Conservation (phyloP, 1,140 invertebrate genomes). For the Cherax quadricarinatus region DNA sequence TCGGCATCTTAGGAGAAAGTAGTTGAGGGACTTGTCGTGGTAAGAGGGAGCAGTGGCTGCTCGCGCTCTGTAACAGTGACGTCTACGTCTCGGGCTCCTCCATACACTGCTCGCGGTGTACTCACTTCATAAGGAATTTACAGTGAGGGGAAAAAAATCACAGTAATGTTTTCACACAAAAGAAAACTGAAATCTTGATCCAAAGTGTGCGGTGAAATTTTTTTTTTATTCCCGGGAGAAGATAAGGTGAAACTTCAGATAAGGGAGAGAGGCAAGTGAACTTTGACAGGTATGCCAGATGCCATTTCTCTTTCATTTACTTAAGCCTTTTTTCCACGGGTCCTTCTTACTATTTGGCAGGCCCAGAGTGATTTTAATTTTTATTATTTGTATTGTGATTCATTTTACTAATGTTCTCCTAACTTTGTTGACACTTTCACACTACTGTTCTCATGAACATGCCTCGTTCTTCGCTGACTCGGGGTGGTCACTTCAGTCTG, state of each 20-base stretch:
- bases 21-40: slow-evolving; percentile 26
- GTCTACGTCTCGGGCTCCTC: too few relatives aligned
- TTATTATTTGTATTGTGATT: too few relatives aligned
- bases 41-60: background rate
- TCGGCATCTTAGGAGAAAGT: slow-evolving; percentile 48
- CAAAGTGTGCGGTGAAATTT: background rate
- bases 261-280: background rate
- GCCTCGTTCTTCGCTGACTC: too few relatives aligned
- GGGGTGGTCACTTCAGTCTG: too few relatives aligned
- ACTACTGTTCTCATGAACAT: too few relatives aligned
- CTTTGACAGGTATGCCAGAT: background rate
- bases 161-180: slow-evolving; percentile 31
- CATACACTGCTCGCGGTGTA: background rate
- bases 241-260: background rate
- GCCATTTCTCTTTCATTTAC: slow-evolving; percentile 8
- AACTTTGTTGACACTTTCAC: too few relatives aligned
- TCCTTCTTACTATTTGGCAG: too few relatives aligned
- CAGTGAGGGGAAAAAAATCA: background rate
- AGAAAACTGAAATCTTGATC: background rate
- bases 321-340: background rate
- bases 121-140: background rate
- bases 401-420: too few relatives aligned
- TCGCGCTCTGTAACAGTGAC: background rate
- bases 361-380: too few relatives aligned
- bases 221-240: background rate